Conservation (phyloP, 2,797 vertebrate genomes). For the Betta splendens region DNA sequence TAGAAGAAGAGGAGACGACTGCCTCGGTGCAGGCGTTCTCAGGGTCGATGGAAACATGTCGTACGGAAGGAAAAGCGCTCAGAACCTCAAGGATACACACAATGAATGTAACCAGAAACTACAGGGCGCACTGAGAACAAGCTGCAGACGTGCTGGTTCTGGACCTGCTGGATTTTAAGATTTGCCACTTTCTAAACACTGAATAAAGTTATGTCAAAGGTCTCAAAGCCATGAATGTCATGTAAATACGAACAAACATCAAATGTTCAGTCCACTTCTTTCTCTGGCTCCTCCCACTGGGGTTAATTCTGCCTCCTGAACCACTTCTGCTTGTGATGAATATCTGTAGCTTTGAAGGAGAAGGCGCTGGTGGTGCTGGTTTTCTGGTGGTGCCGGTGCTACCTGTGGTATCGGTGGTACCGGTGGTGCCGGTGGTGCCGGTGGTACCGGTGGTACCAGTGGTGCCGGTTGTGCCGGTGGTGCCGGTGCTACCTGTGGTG, state of each 20-base stretch:
- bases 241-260: neutral
- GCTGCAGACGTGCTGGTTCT: no score
- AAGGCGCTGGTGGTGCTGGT: conserved; percentile 2
- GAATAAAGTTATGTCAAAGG: no score
- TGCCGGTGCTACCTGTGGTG: no score
- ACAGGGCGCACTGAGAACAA: neutral
- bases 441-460: no score
- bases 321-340: conserved; percentile 24
- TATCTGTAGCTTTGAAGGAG: conserved; percentile 33
- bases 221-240: conserved; percentile 30
- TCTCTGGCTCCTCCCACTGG: conserved; percentile 46
- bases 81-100: conserved; percentile 1
- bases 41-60: neutral
- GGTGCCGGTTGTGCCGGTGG: no score
- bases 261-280: no score
- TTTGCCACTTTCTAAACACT: no score
- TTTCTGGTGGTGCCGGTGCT: neutral
- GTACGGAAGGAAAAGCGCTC: neutral
- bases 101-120: conserved; percentile 31
- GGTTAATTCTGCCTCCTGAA: conserved; percentile 26
- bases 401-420: no score
- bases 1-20: no score
- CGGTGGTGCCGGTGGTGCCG: no score
- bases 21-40: no score
- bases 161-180: neutral